Conservation (phyloP, 1,140 invertebrate species). For the Nautilus pompilius region DNA sequence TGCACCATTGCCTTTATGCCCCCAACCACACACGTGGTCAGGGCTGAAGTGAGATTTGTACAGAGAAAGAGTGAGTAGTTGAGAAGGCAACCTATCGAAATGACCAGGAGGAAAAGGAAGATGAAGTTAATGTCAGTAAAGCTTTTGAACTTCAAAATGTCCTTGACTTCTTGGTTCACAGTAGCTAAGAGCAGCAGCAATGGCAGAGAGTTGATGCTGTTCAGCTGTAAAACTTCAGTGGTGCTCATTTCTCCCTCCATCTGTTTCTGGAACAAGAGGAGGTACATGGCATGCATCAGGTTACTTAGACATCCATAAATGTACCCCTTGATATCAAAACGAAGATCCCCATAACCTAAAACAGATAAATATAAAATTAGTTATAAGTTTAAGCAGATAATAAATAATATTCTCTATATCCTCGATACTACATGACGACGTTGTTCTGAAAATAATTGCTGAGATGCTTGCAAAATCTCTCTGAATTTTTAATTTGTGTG, state of each 20-base stretch:
- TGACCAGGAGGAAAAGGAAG: constrained; percentile 46
- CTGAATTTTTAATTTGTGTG: too few species aligned
- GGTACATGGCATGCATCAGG: constrained; percentile 57
- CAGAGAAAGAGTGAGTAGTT: constrained; percentile 60
- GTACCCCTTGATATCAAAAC: constrained; percentile 55
- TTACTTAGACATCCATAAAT: constrained; percentile 57
- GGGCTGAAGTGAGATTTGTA: constrained; percentile 57
- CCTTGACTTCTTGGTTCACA: constrained; percentile 39
- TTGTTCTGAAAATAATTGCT: too few species aligned
- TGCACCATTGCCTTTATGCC: constrained; percentile 57
- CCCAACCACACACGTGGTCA: constrained; percentile 59
- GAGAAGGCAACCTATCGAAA: constrained; percentile 55
- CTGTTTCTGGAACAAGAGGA: constrained; percentile 56
- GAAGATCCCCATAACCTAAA: constrained; percentile 57
- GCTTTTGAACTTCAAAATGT: constrained; percentile 21
- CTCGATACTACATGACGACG: too few species aligned
- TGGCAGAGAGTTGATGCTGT: constrained; percentile 57
- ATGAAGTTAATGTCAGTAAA: constrained; percentile 38
- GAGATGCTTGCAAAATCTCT: too few species aligned
- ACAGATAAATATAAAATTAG: constrained; percentile 10
- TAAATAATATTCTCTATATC: too few species aligned
- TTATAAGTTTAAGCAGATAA: too few species aligned
- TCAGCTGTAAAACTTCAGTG: constrained; percentile 54
- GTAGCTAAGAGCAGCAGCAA: constrained; percentile 43
- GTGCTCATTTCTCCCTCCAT: constrained; percentile 47